Conservation (phyloP, 2,113 vertebrate species). For the Brachirus orientalis region DNA sequence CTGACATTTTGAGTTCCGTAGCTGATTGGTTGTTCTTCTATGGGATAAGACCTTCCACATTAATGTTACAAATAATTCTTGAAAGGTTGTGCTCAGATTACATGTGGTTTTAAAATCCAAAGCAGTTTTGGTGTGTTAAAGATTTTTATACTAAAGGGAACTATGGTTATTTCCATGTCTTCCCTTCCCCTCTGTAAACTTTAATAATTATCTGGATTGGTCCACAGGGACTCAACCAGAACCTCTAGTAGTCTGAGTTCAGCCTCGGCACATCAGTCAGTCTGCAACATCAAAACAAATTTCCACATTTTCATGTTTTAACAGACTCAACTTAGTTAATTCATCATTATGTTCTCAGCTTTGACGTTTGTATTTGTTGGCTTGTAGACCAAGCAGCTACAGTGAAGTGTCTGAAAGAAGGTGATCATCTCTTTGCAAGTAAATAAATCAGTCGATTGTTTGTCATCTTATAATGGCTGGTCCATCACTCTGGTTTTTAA, state of each 20-base stretch:
- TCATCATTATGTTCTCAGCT: neutral
- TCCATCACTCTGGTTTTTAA: constrained; percentile 12
- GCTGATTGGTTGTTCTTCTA: constrained; percentile 10
- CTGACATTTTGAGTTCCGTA: neutral
- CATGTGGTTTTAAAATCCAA: neutral
- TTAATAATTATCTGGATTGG: neutral
- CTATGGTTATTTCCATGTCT: constrained; percentile 4
- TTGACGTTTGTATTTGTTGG: constrained; percentile 7
- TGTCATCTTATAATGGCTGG: constrained; percentile 20
- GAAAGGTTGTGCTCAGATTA: constrained; percentile 4
- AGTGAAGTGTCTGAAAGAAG: constrained; percentile 14
- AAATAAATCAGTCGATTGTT: constrained; percentile 38
- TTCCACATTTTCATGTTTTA: neutral
- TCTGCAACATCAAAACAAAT: neutral
- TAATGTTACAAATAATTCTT: neutral
- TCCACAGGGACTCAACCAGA: neutral
- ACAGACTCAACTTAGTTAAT: neutral
- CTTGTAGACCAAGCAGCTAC: constrained; percentile 8
- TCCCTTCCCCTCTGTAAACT: constrained; percentile 10
- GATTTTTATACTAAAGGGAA: neutral
- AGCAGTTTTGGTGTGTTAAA: neutral
- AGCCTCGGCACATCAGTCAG: neutral
- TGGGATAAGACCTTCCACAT: neutral
- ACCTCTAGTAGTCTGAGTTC: constrained; percentile 20
- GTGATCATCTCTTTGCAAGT: constrained; percentile 11